Conservation (phyloP, 2,888 invertebrate species). For the Graphium colonna region DNA sequence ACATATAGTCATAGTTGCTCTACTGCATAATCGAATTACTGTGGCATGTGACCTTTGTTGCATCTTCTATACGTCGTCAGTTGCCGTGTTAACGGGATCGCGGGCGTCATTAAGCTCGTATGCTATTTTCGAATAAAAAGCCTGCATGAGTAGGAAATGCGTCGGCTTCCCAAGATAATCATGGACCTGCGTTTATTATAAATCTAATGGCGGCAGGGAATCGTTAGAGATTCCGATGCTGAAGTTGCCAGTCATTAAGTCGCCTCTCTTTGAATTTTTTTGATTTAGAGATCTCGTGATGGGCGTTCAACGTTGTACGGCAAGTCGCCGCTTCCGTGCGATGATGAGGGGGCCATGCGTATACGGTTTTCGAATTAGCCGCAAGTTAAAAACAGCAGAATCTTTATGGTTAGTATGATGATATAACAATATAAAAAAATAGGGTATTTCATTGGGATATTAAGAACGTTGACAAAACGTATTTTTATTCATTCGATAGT, state of each 20-base stretch:
- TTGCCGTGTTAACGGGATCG: conserved; percentile 33
- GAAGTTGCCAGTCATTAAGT: conserved; percentile 32
- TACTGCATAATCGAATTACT: not conserved
- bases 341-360: too few relatives aligned
- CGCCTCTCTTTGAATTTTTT: conserved; percentile 30
- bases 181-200: conserved; percentile 40
- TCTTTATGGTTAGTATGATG: too few relatives aligned
- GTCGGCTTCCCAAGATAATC: conserved; percentile 37
- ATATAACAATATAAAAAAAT: too few relatives aligned
- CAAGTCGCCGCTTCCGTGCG: too few relatives aligned
- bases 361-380: too few relatives aligned
- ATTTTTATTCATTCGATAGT: too few relatives aligned
- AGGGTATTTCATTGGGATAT: too few relatives aligned
- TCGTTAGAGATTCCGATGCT: conserved; percentile 44
- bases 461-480: too few relatives aligned
- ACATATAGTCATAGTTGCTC: too few relatives aligned
- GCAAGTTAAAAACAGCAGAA: too few relatives aligned
- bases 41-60: not conserved
- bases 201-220: conserved; percentile 39
- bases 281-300: not conserved
- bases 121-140: conserved; percentile 37
- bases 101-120: conserved; percentile 36
- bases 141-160: conserved; percentile 31
- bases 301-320: not conserved
- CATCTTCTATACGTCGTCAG: conserved; percentile 16